A percentile compares a stretch with the other conserved stretches of the same genome.
These are phyloP conservation scores for Castor canadensis DNA, from an alignment of 2,113 vertebrate species.

Conservation along the genomic window DNA sequence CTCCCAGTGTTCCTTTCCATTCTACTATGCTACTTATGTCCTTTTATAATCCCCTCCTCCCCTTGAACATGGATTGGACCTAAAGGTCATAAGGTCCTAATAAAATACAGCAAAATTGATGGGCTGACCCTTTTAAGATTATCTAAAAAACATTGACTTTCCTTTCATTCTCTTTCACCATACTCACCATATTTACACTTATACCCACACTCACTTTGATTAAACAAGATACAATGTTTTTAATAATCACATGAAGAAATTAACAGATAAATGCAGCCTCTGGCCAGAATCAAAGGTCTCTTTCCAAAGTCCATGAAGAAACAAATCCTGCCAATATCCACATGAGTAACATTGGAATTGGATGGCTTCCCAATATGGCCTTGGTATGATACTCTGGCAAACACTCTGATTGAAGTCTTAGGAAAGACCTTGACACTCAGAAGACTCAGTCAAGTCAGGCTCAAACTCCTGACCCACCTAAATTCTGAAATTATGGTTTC, in stretches of 20 bases:
- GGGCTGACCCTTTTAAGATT: not conserved
- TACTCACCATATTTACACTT: not conserved
- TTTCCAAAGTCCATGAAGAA: not conserved
- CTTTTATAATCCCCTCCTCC: not conserved
- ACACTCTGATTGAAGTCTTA: not conserved
- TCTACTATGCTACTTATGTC: not conserved
- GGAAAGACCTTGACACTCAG: not conserved
- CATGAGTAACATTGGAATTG: not conserved
- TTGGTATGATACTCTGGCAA: not conserved
- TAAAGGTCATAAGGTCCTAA: not conserved
- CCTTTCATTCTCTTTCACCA: not conserved
- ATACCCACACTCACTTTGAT: not conserved
- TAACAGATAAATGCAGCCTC: not conserved
- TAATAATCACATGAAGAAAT: not conserved
- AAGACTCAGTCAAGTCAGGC: not conserved
- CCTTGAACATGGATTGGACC: not conserved
- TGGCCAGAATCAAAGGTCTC: not conserved
- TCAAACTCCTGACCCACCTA: not conserved
- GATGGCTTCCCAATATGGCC: not conserved
- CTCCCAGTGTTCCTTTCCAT: too few relatives aligned
- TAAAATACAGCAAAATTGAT: not conserved
- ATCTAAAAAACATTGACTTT: not conserved
- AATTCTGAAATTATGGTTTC: not conserved
- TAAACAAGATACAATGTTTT: not conserved
- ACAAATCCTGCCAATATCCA: not conserved